phyloP scores from a whole-genome alignment of 2,113 vertebrate species.

The Dipodomys spectabilis region DNA sequence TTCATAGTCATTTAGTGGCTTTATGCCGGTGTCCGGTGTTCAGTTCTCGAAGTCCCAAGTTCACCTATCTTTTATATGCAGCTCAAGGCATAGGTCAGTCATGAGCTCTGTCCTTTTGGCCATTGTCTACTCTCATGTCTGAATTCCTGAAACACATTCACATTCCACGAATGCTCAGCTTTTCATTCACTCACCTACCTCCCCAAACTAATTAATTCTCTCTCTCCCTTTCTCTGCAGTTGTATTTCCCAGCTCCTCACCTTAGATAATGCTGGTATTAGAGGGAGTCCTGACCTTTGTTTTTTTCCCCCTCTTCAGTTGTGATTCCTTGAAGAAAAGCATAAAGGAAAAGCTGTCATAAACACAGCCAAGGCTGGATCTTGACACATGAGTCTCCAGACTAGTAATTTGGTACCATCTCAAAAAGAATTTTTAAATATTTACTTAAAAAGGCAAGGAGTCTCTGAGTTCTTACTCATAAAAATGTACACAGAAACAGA shows the following conservation, averaged over 20 bases:
- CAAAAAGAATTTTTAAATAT: constrained; percentile 62
- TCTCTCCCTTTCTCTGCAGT: not conserved
- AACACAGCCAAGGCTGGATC: not conserved
- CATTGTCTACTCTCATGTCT: not conserved
- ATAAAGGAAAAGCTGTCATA: constrained; percentile 36
- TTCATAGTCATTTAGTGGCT: not conserved
- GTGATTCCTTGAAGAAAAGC: constrained; percentile 37
- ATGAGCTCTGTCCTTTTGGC: not conserved
- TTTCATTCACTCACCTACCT: not conserved
- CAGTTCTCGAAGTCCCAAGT: not conserved
- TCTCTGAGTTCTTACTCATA: constrained; percentile 51
- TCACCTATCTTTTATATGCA: not conserved
- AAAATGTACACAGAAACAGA: constrained; percentile 48
- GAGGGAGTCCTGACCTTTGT: not conserved
- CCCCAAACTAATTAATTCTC: not conserved
- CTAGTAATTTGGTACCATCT: constrained; percentile 33
- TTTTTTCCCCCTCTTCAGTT: not conserved
- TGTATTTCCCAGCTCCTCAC: not conserved
- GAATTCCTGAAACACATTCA: not conserved
- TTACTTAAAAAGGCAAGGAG: constrained; percentile 3
- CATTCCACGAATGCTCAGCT: not conserved
- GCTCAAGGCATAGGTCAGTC: not conserved
- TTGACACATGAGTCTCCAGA: constrained; percentile 19
- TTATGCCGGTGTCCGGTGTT: not conserved
- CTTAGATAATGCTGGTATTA: constrained; percentile 41